phyloP scores from a whole-genome alignment of 30 jellyfish, hydroid and myxozoan genomes.

The Hydractinia echinata region DNA sequence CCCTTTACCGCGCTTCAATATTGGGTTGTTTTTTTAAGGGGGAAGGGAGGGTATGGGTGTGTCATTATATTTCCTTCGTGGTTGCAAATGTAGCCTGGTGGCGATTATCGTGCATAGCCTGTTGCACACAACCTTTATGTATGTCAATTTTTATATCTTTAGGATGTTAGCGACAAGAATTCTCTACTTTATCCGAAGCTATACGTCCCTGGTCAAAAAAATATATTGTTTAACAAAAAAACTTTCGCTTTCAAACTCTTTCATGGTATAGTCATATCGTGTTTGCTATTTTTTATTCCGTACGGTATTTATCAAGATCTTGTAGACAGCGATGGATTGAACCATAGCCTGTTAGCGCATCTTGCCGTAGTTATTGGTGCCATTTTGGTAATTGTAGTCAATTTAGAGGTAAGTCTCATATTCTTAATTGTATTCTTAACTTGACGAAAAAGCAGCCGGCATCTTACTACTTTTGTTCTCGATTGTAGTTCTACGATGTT shows the following conservation, averaged over 20 bases:
- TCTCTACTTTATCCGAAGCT: slow-evolving; percentile 68
- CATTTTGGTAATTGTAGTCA: slow-evolving; percentile 66
- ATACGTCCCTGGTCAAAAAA: slow-evolving; percentile 84
- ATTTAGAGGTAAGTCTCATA: slow-evolving; percentile 53
- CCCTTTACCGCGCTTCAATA: too few relatives aligned
- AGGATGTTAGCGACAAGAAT: slow-evolving; percentile 78
- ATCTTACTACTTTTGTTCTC: neutral
- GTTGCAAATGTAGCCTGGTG: too few relatives aligned
- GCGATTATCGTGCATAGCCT: too few relatives aligned
- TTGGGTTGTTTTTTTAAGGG: too few relatives aligned
- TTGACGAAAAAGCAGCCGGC: neutral
- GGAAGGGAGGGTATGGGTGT: too few relatives aligned
- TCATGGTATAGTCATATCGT: slow-evolving; percentile 76
- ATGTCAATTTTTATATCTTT: neutral
- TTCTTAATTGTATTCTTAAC: neutral
- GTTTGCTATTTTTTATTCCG: slow-evolving; percentile 59
- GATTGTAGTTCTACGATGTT: neutral
- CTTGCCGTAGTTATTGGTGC: slow-evolving; percentile 78
- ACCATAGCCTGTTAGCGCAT: slow-evolving; percentile 35
- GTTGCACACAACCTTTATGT: slow-evolving; percentile 3
- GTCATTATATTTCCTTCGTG: too few relatives aligned
- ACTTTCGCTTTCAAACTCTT: slow-evolving; percentile 57
- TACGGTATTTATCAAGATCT: slow-evolving; percentile 70
- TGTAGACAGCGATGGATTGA: slow-evolving; percentile 50
- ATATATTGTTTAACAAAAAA: slow-evolving; percentile 63